Base-by-base conservation (phyloP, 2,888 invertebrate species). In the Pseudococcus viburni region DNA sequence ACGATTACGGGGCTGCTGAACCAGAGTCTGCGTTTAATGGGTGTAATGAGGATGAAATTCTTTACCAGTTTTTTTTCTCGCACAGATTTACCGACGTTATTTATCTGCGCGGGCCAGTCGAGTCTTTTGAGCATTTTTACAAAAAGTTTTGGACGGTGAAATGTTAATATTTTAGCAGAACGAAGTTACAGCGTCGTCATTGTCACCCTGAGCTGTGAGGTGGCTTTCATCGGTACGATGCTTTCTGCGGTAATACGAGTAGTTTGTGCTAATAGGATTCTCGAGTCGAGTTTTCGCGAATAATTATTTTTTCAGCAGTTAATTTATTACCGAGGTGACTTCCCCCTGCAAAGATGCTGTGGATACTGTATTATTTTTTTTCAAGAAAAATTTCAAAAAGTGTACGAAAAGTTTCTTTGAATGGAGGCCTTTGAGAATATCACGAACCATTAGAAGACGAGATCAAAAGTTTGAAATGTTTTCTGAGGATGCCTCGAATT, bases 91-190 rank as follows among this genome's bases (percentile, higher is more conserved):
- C 42, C 42, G 5, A n/a, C n/a, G 5, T 59, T 64, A 64, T 64
- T 64, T 64, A 64, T 64, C 19, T 64, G 19, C 15, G 4, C 4
- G 15, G 12, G 22, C 19, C 22, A 64, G 22, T 64, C 19, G 22
- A 15, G 22, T 64, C 64, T 64, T 22, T 64, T 22, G 64, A 64
- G 22, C 22, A 64, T 64, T 64, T 64, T 64, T 22, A 22, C 22
- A 22, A 1, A 17, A 64, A 64, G 64, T 64, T 64, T 64, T 51
- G 12, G 8, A 15, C 8, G 64, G 1, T 22, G 64, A 64, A 22
- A 22, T 64, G 64, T 64, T 64, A 64, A 64, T 64, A 64, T 64
- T 64, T 64, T 64, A 64, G 19, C 19, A 19, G 64, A 22, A 64
- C 64, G 59, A 59, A n/a, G 17, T 55, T 59, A 17, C 8, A 42